Conservation (phyloP, 2,113 vertebrate species). For the Peucedramus taeniatus region DNA sequence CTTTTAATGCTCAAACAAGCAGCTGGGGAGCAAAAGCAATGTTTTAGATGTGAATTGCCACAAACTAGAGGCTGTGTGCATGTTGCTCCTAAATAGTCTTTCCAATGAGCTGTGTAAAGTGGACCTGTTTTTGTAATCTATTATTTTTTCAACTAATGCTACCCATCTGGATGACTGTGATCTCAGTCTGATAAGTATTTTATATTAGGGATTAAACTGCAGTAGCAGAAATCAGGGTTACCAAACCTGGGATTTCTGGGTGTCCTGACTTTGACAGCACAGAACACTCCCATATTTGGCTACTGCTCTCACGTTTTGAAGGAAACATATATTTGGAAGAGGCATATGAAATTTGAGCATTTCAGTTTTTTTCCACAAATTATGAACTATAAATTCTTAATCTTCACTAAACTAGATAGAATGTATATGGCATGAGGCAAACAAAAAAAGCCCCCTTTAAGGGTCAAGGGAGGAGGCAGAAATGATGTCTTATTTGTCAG, state of each 20-base stretch:
- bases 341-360: neutral
- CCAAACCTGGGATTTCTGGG: neutral
- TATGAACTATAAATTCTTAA: neutral
- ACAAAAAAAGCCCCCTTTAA: neutral
- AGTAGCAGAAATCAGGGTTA: neutral
- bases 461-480: neutral
- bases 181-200: neutral
- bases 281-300: neutral
- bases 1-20: neutral
- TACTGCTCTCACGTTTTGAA: neutral
- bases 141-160: neutral
- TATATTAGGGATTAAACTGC: neutral
- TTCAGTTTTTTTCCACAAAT: neutral
- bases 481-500: neutral
- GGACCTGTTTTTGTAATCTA: neutral
- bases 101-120: neutral
- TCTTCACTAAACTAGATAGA: neutral
- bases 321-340: neutral
- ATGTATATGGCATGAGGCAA: neutral
- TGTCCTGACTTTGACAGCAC: neutral
- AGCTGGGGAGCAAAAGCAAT: neutral
- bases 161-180: neutral
- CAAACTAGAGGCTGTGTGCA: neutral
- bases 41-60: neutral
- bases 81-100: neutral